Percentiles rank a stretch among this genome's conserved stretches.
Conservation (phyloP, 2,797 vertebrate genomes). For the Siniperca obscura region DNA sequence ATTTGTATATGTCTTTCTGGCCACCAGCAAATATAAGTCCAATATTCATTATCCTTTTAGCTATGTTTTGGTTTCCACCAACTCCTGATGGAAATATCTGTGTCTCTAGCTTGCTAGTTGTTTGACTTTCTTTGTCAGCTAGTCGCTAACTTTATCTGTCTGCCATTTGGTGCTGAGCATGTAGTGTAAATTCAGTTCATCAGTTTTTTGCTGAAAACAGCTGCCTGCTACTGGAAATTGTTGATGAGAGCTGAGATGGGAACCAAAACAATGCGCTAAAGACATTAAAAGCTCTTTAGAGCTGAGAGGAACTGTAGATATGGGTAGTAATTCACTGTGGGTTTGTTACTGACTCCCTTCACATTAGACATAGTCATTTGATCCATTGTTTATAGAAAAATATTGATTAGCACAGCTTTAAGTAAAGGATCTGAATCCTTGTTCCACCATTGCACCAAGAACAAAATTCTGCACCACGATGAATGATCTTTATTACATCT, state of each 20-base stretch:
- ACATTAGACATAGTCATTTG: not conserved
- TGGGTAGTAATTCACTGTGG: not conserved
- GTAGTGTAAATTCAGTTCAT: not conserved
- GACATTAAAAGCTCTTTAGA: not conserved
- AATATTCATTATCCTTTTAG: not conserved
- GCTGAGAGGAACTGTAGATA: not conserved
- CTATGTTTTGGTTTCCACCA: not conserved
- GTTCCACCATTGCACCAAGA: not conserved
- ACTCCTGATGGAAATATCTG: not conserved
- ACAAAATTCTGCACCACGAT: not conserved
- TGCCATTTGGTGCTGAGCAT: not conserved
- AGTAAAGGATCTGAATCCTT: conserved; percentile 1
- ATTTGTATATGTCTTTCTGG: not conserved
- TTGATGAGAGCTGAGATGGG: fast-evolving
- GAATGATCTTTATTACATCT: conserved; percentile 24
- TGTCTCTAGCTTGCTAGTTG: not conserved
- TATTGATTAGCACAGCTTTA: conserved; percentile 1
- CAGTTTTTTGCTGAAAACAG: not conserved
- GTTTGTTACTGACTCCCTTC: conserved; percentile 1
- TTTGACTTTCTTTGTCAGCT: not conserved
- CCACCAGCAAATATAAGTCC: not conserved
- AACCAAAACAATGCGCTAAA: not conserved
- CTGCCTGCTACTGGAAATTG: not conserved
- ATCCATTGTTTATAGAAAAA: not conserved
- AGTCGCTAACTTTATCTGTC: not conserved